Evolutionary conservation across 2,113 vertebrate genomes (phyloP).

Genomic region (Cryptomyrus ogoouensis): DNA sequence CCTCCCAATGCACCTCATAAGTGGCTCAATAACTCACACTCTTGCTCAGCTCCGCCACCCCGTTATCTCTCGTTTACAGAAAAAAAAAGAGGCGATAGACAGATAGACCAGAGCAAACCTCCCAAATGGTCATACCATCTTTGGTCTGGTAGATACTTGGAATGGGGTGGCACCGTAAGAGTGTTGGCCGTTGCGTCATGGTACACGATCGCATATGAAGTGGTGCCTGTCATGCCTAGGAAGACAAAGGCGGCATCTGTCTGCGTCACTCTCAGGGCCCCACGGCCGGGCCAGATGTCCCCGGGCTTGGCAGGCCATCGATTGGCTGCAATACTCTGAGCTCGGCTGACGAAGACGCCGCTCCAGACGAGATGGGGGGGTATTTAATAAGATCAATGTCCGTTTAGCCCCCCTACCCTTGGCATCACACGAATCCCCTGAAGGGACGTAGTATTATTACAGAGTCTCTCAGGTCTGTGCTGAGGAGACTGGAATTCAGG

Average conservation of each 20-base stretch:
- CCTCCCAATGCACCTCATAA: background rate
- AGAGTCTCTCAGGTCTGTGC: background rate
- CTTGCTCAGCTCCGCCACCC: background rate
- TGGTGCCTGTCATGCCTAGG: background rate
- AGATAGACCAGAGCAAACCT: slow-evolving; percentile 33
- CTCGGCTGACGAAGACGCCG: background rate
- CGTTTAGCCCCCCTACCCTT: background rate
- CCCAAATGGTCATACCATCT: slow-evolving; percentile 30
- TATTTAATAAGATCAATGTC: background rate
- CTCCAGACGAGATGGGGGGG: background rate
- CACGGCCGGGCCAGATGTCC: background rate
- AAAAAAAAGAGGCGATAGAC: background rate
- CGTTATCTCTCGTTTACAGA: background rate
- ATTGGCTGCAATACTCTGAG: background rate
- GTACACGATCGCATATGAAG: background rate
- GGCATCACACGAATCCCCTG: background rate
- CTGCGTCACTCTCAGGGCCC: background rate
- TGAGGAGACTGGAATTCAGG: background rate
- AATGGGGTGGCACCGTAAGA: slow-evolving; percentile 32
- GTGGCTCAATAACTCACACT: background rate
- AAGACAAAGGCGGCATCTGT: background rate
- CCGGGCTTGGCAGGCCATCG: background rate
- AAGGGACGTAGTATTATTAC: background rate
- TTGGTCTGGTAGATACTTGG: slow-evolving; percentile 24
- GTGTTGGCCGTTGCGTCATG: background rate